These are phyloP conservation scores for Drosophila ogumai DNA, from an alignment of 1,140 invertebrate species.

Conservation along the genomic window DNA sequence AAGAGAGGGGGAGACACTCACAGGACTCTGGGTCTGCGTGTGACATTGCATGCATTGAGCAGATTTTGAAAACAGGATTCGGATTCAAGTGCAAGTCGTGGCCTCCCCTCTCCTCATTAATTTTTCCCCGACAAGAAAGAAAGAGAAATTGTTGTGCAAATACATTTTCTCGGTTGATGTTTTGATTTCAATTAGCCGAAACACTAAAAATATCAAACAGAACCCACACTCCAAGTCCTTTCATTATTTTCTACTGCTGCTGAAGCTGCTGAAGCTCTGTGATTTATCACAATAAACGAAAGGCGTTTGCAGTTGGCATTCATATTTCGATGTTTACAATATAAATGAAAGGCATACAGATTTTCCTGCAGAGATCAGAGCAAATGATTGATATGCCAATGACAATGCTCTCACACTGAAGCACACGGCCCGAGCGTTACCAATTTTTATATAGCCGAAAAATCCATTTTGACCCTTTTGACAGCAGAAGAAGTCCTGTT, in stretches of 20 bases:
- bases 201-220: conserved; percentile 78
- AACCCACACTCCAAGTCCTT: neutral
- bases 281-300: conserved; percentile 83
- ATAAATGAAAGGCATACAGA: conserved; percentile 78
- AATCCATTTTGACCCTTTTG: conserved; percentile 80
- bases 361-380: conserved; percentile 44
- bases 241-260: conserved; percentile 14
- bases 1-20: neutral
- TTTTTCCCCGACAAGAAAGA: conserved; percentile 6
- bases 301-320: conserved; percentile 24
- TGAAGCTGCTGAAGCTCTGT: conserved; percentile 7
- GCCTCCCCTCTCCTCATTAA: conserved; percentile 1
- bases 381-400: conserved; percentile 73
- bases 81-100: conserved; percentile 40
- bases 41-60: conserved; percentile 48
- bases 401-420: conserved; percentile 54
- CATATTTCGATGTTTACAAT: conserved; percentile 53
- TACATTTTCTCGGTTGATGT: conserved; percentile 51
- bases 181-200: conserved; percentile 75
- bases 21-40: conserved; percentile 20
- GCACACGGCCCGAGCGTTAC: conserved; percentile 20
- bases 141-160: conserved; percentile 65
- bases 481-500: conserved; percentile 60
- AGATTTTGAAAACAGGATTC: conserved; percentile 22
- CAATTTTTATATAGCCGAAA: conserved; percentile 53